A percentile compares a stretch with the other conserved stretches of the same genome.
Conservation (phyloP, 1,140 invertebrate species). For the Holotrichia oblita region DNA sequence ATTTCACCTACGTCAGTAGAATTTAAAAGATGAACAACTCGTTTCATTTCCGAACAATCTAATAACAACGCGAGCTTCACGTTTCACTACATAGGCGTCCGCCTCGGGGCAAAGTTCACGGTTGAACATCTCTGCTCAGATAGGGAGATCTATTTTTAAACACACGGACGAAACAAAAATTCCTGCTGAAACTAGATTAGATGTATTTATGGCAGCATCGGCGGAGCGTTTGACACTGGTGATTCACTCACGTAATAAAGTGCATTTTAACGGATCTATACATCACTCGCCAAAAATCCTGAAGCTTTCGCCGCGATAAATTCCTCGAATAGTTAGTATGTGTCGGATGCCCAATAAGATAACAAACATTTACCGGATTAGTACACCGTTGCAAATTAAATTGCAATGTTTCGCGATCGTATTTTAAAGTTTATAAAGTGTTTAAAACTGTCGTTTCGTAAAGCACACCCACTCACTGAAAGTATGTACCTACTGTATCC, state of each 20-base stretch:
- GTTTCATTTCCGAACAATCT: too few relatives aligned
- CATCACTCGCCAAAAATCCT: neutral
- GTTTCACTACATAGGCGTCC: neutral
- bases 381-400: too few relatives aligned
- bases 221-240: constrained; percentile 15
- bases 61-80: too few relatives aligned
- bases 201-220: constrained; percentile 11
- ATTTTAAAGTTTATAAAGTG: neutral
- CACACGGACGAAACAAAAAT: constrained; percentile 18
- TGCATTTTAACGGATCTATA: constrained; percentile 21
- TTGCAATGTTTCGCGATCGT: neutral
- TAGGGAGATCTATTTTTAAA: constrained; percentile 27
- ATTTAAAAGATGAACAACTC: too few relatives aligned
- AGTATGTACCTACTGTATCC: too few relatives aligned
- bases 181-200: constrained; percentile 21
- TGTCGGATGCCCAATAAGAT: too few relatives aligned
- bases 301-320: neutral
- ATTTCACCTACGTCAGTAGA: too few relatives aligned
- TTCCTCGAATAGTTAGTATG: neutral
- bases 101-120: neutral
- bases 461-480: neutral
- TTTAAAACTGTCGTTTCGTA: neutral
- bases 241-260: constrained; percentile 23
- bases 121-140: neutral
- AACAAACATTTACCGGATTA: too few relatives aligned